A percentile compares a stretch with the other conserved stretches of the same genome.
These are phyloP conservation scores for Trachymyrmex septentrionalis DNA, from an alignment of 1,140 invertebrate species.

Conservation along the genomic window DNA sequence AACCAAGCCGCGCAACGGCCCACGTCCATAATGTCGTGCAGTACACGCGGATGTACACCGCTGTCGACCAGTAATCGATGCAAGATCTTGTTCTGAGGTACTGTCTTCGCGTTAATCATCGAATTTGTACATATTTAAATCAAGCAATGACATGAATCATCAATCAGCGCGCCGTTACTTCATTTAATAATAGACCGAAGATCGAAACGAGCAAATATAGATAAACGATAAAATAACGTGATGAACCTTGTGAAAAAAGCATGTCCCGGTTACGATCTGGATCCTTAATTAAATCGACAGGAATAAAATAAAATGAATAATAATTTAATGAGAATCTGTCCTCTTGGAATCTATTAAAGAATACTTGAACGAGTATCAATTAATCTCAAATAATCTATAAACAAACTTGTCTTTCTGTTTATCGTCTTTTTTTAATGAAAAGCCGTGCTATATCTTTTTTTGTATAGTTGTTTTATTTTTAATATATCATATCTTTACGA, in stretches of 20 bases:
- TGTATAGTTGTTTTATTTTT: slow-evolving; percentile 5
- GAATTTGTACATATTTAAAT: slow-evolving; percentile 38
- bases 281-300: neutral
- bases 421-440: neutral
- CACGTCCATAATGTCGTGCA: slow-evolving; percentile 71
- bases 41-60: slow-evolving; percentile 69
- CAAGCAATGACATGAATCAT: neutral
- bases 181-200: slow-evolving; percentile 54
- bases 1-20: slow-evolving; percentile 77
- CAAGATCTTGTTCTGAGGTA: slow-evolving; percentile 61
- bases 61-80: slow-evolving; percentile 66
- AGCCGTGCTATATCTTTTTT: neutral
- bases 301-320: slow-evolving; percentile 1
- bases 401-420: neutral
- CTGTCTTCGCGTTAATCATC: slow-evolving; percentile 34
- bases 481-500: neutral
- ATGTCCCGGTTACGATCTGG: neutral
- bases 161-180: slow-evolving; percentile 29
- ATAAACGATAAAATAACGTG: slow-evolving; percentile 39
- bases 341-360: neutral
- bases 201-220: slow-evolving; percentile 29
- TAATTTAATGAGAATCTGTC: neutral
- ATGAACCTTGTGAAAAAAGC: neutral
- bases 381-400: neutral
- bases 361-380: neutral